These are phyloP conservation scores for Hypena proboscidalis DNA, from an alignment of 2,888 invertebrate genomes.

Conservation along the genomic window DNA sequence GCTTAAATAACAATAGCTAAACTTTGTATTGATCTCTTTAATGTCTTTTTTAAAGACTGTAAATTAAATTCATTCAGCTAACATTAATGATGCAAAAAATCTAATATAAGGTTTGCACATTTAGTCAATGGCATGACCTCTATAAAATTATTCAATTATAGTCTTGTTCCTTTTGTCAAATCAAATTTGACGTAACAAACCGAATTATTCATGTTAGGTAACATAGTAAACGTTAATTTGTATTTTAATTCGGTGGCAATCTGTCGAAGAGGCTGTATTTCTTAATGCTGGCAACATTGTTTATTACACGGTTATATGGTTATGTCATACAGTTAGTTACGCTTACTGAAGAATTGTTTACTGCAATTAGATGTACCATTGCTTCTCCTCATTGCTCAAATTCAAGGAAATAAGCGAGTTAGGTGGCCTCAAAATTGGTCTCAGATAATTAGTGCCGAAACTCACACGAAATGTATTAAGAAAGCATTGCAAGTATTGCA, in stretches of 20 bases:
- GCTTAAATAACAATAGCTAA: no score
- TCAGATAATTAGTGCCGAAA: constrained; percentile 9
- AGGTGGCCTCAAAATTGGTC: constrained; percentile 22
- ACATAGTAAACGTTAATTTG: constrained; percentile 20
- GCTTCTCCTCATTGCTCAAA: constrained; percentile 16
- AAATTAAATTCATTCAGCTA: no score
- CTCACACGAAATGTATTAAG: constrained; percentile 17
- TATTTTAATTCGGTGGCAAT: constrained; percentile 27
- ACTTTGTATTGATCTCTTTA: no score
- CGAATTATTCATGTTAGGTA: constrained; percentile 16
- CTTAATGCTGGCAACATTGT: constrained; percentile 23
- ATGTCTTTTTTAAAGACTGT: no score
- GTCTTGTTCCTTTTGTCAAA: not conserved
- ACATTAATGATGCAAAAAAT: no score
- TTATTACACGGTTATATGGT: constrained; percentile 29
- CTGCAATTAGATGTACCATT: constrained; percentile 23
- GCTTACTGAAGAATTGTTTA: constrained; percentile 10
- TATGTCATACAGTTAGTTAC: constrained; percentile 32
- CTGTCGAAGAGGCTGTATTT: constrained; percentile 17
- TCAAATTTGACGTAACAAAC: constrained; percentile 4
- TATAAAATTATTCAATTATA: not conserved
- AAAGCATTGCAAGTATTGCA: constrained; percentile 10
- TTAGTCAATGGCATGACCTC: no score
- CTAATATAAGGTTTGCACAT: no score
- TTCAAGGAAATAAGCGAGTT: constrained; percentile 7